Percentiles rank a stretch among this genome's conserved stretches.
These are phyloP conservation scores for Neosilurus mollespiculum DNA, from an alignment of 2,797 vertebrate species.

Conservation along the genomic window DNA sequence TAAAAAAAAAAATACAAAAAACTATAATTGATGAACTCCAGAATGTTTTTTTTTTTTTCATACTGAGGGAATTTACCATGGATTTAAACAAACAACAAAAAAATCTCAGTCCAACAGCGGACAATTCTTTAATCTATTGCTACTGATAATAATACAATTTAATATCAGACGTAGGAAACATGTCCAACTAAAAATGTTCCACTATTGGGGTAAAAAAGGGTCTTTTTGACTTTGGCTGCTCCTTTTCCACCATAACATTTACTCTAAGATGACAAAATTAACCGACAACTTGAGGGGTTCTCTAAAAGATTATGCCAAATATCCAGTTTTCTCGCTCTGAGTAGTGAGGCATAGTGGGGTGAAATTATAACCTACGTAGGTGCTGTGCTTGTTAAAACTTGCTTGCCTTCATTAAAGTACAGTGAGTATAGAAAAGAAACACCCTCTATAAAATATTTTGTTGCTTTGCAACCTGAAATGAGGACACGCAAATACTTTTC, in stretches of 20 bases:
- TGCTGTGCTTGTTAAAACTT: background rate
- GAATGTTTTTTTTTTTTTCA: background rate
- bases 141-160: background rate
- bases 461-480: no score
- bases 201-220: conserved; percentile 10
- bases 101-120: background rate
- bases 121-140: background rate
- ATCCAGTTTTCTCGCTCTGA: conserved; percentile 68
- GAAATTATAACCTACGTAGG: conserved; percentile 64
- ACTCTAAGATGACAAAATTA: conserved; percentile 72
- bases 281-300: conserved; percentile 67
- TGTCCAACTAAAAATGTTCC: conserved; percentile 9
- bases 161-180: conserved; percentile 34
- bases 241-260: conserved; percentile 68
- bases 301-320: conserved; percentile 76
- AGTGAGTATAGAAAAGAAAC: no score
- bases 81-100: background rate
- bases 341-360: conserved; percentile 52
- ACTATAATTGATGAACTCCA: background rate
- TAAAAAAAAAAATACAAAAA: no score
- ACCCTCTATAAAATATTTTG: no score
- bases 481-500: no score
- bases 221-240: conserved; percentile 63
- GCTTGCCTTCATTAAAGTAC: background rate
- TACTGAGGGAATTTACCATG: background rate